phyloP scores from a whole-genome alignment of 2,888 invertebrate species.

The Plagiodera versicolora region DNA sequence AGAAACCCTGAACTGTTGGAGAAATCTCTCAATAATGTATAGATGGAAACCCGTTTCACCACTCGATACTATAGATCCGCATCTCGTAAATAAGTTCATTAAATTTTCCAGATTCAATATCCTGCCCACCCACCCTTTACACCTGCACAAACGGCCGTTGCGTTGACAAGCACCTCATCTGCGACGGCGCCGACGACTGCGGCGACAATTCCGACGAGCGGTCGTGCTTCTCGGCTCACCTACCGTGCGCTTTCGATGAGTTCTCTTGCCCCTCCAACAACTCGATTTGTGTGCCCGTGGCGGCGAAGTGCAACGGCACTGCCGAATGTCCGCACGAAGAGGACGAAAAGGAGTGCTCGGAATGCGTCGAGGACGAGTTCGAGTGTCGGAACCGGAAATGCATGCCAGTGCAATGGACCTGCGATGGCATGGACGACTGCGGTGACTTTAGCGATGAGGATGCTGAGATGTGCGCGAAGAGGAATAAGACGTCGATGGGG shows the following conservation, averaged over 20 bases:
- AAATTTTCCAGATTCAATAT: conserved; percentile 27
- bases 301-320: conserved; percentile 60
- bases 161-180: conserved; percentile 58
- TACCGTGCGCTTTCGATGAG: conserved; percentile 55
- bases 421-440: conserved; percentile 69
- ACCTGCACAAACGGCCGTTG: conserved; percentile 60
- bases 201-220: conserved; percentile 62
- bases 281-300: conserved; percentile 58
- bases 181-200: conserved; percentile 63
- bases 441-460: conserved; percentile 72
- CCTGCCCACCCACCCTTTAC: conserved; percentile 53
- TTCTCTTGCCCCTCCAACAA: conserved; percentile 57
- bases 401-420: conserved; percentile 61
- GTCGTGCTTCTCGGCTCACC: conserved; percentile 1
- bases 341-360: conserved; percentile 61
- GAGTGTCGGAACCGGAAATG: conserved; percentile 63
- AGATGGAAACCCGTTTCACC: too few species aligned
- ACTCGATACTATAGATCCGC: too few species aligned
- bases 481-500: conserved; percentile 12
- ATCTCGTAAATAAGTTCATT: neutral
- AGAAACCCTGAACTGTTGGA: too few species aligned
- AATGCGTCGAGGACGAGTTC: conserved; percentile 58
- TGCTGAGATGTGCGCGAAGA: conserved; percentile 25
- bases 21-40: too few species aligned
- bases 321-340: conserved; percentile 72